Percentiles rank a stretch among this genome's conserved stretches.
phyloP scores from a whole-genome alignment of 2,797 vertebrate species.

The Benthosema pterotum region DNA sequence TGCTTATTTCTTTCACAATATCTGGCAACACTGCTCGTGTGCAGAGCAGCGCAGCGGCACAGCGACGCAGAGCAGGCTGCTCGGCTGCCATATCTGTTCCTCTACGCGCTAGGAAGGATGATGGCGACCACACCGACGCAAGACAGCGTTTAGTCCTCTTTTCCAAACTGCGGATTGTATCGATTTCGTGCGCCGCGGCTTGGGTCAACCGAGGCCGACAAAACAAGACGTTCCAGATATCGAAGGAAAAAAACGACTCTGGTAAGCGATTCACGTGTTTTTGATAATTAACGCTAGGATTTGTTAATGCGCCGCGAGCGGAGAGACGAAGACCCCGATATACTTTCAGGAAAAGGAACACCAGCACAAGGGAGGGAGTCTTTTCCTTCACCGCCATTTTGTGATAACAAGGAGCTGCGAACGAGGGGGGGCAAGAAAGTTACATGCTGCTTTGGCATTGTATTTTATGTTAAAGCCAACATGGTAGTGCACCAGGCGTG shows the following conservation, averaged over 20 bases:
- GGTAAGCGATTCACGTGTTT: constrained; percentile 73
- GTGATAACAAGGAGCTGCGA: constrained; percentile 81
- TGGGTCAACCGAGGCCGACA: background rate
- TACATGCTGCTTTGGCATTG: constrained; percentile 18
- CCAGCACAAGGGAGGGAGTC: constrained; percentile 76
- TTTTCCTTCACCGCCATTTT: constrained; percentile 89
- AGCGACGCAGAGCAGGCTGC: constrained; percentile 8
- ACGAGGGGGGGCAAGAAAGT: constrained; percentile 55
- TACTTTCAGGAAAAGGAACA: constrained; percentile 76
- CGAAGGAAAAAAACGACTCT: constrained; percentile 48
- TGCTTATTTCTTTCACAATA: no score
- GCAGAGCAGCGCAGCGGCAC: constrained; percentile 43
- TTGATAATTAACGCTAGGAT: background rate
- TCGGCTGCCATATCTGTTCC: constrained; percentile 54
- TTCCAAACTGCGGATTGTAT: no score
- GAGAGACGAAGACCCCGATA: constrained; percentile 52
- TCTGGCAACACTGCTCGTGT: constrained; percentile 8
- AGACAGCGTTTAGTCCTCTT: constrained; percentile 43
- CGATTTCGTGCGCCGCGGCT: background rate
- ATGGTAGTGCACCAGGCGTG: no score
- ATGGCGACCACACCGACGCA: constrained; percentile 53
- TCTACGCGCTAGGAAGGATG: constrained; percentile 54
- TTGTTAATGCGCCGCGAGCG: constrained; percentile 22
- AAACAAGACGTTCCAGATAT: constrained; percentile 32
- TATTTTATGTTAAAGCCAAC: background rate